Base-by-base conservation (phyloP, 2,797 vertebrate species). In the Tadarida brasiliensis region DNA sequence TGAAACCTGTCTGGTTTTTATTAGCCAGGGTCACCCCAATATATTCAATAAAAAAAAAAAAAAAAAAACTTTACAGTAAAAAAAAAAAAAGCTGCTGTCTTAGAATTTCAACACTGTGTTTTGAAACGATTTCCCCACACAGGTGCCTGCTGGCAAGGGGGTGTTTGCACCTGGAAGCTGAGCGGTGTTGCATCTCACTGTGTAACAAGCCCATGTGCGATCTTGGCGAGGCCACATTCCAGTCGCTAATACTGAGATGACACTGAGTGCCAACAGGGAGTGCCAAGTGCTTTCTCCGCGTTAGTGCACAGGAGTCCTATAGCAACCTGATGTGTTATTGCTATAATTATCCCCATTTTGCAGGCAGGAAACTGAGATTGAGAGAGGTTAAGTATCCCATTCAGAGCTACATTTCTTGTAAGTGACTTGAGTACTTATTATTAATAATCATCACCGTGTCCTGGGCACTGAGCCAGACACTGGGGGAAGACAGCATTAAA, bases 291-390 rank as follows among this genome's bases (percentile, higher is more conserved):
- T 26, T 22, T 39, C 51, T 35, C 74, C 44, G 49, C 20, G 1
- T 74, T 28, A 2, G 0, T 47, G 30, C 16, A 0, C 6, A 2
- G 2, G 5, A 59, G 54, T 39, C 22, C 30, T 3, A 19, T 0
- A 57, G 26, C 67, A 22, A n/a, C 51, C 20, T 7, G 7, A 10
- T 17, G 59, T 35, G 22, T 19, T 74, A 44, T 59, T 51, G 1
- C 14, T 12, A 2, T 20, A 39, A 85, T 39, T 61, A 82, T 7
- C 35, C 49, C 20, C 28, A 15, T 33, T 76, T 14, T 82, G 61
- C 24, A 74, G 44, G 39, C 0, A 3, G 16, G 73, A 59, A 77
- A 35, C 28, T 20, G 33, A 82, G 51, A 76, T 20, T 49, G 76
- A 35, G 22, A 81, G 56, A 91, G 26, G 22, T 57, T 56, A 89